Base-by-base conservation (phyloP, 2,113 vertebrate species). In the Chlorocebus sabaeus region DNA sequence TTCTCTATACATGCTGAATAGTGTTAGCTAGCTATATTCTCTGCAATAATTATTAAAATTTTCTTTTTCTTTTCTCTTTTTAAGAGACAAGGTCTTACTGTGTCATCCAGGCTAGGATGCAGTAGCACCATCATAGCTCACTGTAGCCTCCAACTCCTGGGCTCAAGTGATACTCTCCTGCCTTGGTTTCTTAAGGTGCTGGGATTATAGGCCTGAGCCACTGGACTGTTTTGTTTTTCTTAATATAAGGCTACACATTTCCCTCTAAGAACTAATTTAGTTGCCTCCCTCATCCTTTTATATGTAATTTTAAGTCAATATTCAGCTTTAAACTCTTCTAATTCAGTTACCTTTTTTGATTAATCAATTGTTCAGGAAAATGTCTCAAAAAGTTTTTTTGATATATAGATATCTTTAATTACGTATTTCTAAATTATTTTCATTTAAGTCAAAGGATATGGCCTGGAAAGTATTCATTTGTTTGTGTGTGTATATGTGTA, bases 391-490 rank as follows among this genome's bases (percentile, higher is more conserved):
- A 20, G n/a, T 32, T 38, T 59, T 55, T 76, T 57, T 59, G 3
- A 55, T 70, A 52, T 45, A 57, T 23, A 73, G 0, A 13, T 78
- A 83, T 22, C 5, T 67, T 59, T 68, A 52, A 43, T 83, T 57
- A 91, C 6, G 78, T 81, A 70, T 83, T 96, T 18, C 6, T 25
- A 55, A 57, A 14, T 94, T 90, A n/a, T 93, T 93, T 91, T 92
- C n/a, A 85, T 30, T 64, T 83, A 82, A 82, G 10, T 78, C 17
- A 67, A 64, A 82, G 59, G 13, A n/a, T 38, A 78, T 38, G 8
- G 1, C 20, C n/a, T 80, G 25, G 10, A 79, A 73, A 92, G 40
- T 70, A 73, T 38, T 2, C 50, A 0, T 57, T 55, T 9, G 25
- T 81, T 78, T 48, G 1, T 32, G 61, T 64, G 61, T 30, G 25